Evolutionary conservation across 2,797 vertebrate genomes (phyloP).

Genomic region (Jordanella pulchra): DNA sequence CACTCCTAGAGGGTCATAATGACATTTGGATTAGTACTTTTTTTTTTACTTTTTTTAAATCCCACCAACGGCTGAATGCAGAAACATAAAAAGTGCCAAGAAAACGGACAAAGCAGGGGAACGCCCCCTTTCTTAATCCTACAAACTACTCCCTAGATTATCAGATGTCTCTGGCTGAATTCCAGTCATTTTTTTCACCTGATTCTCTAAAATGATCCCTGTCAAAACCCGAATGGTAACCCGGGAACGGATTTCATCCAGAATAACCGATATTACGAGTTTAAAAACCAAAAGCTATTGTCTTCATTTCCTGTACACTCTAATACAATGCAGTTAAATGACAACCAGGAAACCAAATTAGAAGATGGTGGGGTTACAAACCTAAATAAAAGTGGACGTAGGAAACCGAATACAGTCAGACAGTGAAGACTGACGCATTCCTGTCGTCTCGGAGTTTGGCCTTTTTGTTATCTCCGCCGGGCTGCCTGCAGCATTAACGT

Average conservation of each 20-base stretch:
- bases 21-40: slow-evolving; percentile 29
- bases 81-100: slow-evolving; percentile 55
- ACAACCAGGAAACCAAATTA: neutral
- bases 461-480: slow-evolving; percentile 54
- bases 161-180: slow-evolving; percentile 62
- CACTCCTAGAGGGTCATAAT: slow-evolving; percentile 3
- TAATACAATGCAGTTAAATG: slow-evolving; percentile 15
- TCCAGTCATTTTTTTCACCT: slow-evolving; percentile 41
- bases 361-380: slow-evolving; percentile 40
- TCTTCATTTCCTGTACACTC: neutral
- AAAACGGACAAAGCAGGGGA: slow-evolving; percentile 79
- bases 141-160: slow-evolving; percentile 70
- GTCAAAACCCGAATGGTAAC: neutral
- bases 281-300: slow-evolving; percentile 6
- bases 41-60: slow-evolving; percentile 13
- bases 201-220: neutral
- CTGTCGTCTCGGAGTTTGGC: slow-evolving; percentile 63
- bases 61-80: slow-evolving; percentile 34
- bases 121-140: slow-evolving; percentile 73
- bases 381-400: slow-evolving; percentile 26
- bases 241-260: neutral
- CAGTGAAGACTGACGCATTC: slow-evolving; percentile 40
- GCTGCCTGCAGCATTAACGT: slow-evolving; percentile 57
- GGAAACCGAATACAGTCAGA: slow-evolving; percentile 18
- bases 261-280: neutral